Percentiles rank a stretch among this genome's conserved stretches.
Conservation (phyloP, 2,888 invertebrate species). For the Pyrrhia umbra region DNA sequence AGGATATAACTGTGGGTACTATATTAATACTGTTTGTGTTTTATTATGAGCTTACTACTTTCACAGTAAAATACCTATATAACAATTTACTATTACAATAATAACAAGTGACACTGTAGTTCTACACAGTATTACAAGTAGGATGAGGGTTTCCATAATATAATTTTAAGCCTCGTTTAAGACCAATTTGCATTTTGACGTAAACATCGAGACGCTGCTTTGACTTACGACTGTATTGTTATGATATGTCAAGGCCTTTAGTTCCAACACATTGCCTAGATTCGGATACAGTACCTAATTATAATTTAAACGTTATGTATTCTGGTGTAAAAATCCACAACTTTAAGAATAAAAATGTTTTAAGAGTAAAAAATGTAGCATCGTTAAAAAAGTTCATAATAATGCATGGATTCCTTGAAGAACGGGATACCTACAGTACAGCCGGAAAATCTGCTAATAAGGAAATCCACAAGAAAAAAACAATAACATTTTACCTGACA, state of each 20-base stretch:
- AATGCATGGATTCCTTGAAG: no score
- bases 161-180: conserved; percentile 74
- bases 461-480: no score
- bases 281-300: neutral
- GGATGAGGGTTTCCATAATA: conserved; percentile 76
- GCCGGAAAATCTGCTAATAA: no score
- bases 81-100: conserved; percentile 3
- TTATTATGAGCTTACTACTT: neutral
- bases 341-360: no score
- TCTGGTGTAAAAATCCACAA: no score
- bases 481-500: no score
- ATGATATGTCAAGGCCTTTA: neutral
- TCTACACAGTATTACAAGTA: conserved; percentile 69
- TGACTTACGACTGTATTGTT: conserved; percentile 11
- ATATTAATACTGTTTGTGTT: neutral
- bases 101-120: conserved; percentile 27
- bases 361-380: no score
- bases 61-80: neutral
- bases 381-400: no score
- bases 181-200: conserved; percentile 71
- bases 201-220: conserved; percentile 34
- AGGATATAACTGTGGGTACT: no score
- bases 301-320: no score
- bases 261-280: neutral
- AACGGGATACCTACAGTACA: no score